Evolutionary conservation across 2,797 vertebrate species (phyloP), one percentile per base, ranked within the genome.

Genomic region (Helicolenus hilgendorfi): DNA sequence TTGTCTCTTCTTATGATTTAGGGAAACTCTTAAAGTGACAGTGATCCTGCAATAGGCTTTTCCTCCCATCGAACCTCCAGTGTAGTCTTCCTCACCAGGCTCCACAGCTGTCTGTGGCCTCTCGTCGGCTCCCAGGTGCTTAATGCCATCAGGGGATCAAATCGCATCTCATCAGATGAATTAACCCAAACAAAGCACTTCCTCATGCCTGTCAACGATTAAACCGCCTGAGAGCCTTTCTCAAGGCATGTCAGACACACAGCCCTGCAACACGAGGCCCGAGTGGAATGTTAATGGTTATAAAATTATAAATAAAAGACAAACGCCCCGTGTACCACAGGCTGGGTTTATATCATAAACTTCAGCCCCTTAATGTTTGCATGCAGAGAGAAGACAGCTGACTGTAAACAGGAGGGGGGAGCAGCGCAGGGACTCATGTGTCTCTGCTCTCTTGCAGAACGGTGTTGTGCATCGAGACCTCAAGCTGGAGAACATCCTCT

Each of bases 401-500:
- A 58, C 8, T 70, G 60, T 83, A 65, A 29, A 65, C 20, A 4
- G 38, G 41, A 64, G 29, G 26, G 45, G 31, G 55, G 11, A 69
- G 38, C 18, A 31, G 18, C 1, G 1, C 70, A 56, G n/a, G 22
- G 13, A 18, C 65, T 93, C 26, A 89, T 24, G 13, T 83, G n/a
- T 77, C 45, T 82, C 62, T 84, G 15, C 29, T 84, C 65, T 91
- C 69, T 86, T 92, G 76, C 88, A 98, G 98, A 98, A 96, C 5
- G 95, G 95, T 11, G 95, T 98, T 36, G 97, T 97, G 79, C 98
- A 98, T 92, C 96, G 97, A 83, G 98, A 98, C 92, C 97, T 98
- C 63, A 98, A 98, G 91, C 94, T 98, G 74, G 98, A 98, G 89
- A 98, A 98, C 92, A 97, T 98, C 79, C 97, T 98, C 72, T 90